Conservation (phyloP, 2,888 invertebrate species). For the Leptura quadrifasciata region DNA sequence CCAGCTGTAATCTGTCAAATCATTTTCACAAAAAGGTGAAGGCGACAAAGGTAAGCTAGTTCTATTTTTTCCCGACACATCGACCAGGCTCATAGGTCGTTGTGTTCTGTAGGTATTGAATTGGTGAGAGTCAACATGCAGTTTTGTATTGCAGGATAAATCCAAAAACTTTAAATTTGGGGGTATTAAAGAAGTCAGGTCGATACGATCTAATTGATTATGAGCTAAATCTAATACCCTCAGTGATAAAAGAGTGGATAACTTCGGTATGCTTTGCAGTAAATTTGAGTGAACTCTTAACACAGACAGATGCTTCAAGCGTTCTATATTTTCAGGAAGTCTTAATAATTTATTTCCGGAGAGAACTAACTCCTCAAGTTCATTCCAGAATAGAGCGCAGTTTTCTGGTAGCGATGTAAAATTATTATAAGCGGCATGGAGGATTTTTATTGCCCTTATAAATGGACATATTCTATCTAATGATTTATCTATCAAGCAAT, state of each 20-base stretch:
- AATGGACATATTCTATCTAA: slow-evolving; percentile 78
- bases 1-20: slow-evolving; percentile 83
- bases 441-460: slow-evolving; percentile 80
- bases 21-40: slow-evolving; percentile 75
- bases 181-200: slow-evolving; percentile 85
- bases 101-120: slow-evolving; percentile 87
- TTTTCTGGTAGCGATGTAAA: slow-evolving; percentile 84
- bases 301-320: slow-evolving; percentile 82
- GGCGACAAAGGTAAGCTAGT: slow-evolving; percentile 79
- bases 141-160: slow-evolving; percentile 87
- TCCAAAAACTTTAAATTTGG: slow-evolving; percentile 90
- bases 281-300: slow-evolving; percentile 89
- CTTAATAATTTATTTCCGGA: slow-evolving; percentile 88
- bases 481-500: slow-evolving; percentile 82
- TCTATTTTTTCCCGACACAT: slow-evolving; percentile 88
- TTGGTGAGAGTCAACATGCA: slow-evolving; percentile 89
- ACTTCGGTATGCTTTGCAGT: slow-evolving; percentile 83
- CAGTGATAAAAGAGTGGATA: slow-evolving; percentile 84
- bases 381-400: slow-evolving; percentile 84
- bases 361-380: slow-evolving; percentile 87
- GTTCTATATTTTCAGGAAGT: slow-evolving; percentile 85
- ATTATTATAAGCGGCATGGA: slow-evolving; percentile 88
- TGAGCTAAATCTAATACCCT: slow-evolving; percentile 90
- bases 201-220: slow-evolving; percentile 88
- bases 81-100: slow-evolving; percentile 87